These are phyloP conservation scores for Cepphus grylle DNA, from an alignment of 2,113 vertebrate genomes.

Conservation along the genomic window DNA sequence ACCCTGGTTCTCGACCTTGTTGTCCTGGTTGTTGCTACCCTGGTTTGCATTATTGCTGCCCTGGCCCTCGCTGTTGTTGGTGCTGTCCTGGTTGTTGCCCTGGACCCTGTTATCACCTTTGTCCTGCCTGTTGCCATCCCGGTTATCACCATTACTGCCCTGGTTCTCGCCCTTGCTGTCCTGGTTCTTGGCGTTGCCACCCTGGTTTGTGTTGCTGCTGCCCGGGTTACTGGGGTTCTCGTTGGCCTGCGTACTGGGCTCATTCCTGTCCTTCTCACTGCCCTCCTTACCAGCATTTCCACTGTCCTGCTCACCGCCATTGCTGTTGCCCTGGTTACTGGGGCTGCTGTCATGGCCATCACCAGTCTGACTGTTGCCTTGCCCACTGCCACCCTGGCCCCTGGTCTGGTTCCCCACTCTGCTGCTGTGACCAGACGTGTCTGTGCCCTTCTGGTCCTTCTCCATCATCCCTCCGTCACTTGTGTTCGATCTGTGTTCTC, in stretches of 20 bases:
- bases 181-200: background rate
- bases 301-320: background rate
- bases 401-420: rapidly evolving
- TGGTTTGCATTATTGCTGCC: too few species aligned
- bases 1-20: background rate
- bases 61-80: background rate
- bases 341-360: background rate
- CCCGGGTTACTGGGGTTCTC: too few species aligned
- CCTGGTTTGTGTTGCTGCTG: background rate
- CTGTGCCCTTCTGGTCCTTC: rapidly evolving
- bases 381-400: background rate
- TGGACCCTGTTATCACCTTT: background rate
- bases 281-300: background rate
- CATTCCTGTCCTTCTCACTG: too few species aligned
- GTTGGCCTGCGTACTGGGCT: background rate
- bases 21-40: too few species aligned
- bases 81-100: background rate
- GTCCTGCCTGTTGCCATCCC: too few species aligned
- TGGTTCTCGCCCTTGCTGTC: background rate
- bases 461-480: rapidly evolving
- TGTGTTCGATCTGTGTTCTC: rapidly evolving
- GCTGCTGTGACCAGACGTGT: rapidly evolving
- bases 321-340: background rate
- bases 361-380: background rate
- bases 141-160: too few species aligned